Conservation (phyloP, 2,113 vertebrate genomes). For the Solea solea region DNA sequence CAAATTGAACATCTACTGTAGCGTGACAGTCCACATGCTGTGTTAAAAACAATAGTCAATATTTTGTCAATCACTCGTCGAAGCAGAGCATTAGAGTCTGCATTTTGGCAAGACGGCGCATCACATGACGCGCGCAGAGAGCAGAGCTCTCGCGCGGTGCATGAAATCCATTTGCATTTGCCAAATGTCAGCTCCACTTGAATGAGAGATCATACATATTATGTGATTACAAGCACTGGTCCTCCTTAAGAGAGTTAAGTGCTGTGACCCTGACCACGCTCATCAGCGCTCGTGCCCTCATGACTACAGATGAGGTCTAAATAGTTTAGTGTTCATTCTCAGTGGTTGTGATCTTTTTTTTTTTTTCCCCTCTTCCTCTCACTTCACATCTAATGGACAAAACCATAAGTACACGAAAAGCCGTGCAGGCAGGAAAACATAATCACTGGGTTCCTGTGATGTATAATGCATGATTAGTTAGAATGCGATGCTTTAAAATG, state of each 20-base stretch:
- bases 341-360: conserved; percentile 22
- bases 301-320: conserved; percentile 70
- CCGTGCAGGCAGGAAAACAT: conserved; percentile 11
- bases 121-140: conserved; percentile 27
- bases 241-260: conserved; percentile 68
- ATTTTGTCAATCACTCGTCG: conserved; percentile 50
- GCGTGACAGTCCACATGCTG: conserved; percentile 29
- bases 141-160: conserved; percentile 35
- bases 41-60: conserved; percentile 50
- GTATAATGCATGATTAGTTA: conserved; percentile 24
- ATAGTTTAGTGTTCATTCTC: conserved; percentile 57
- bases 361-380: conserved; percentile 5
- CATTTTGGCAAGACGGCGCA: conserved; percentile 18
- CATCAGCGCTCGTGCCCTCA: conserved; percentile 67
- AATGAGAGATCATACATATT: conserved; percentile 72
- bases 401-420: conserved; percentile 41
- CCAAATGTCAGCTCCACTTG: conserved; percentile 66
- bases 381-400: conserved; percentile 42
- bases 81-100: conserved; percentile 34
- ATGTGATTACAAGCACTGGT: conserved; percentile 74
- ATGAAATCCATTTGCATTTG: conserved; percentile 69
- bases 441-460: conserved; percentile 27
- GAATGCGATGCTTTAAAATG: conserved; percentile 9
- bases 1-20: conserved; percentile 47
- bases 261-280: conserved; percentile 66